Base-by-base conservation (phyloP, 2,797 vertebrate species). In the Hapalemur alaotrensis region DNA sequence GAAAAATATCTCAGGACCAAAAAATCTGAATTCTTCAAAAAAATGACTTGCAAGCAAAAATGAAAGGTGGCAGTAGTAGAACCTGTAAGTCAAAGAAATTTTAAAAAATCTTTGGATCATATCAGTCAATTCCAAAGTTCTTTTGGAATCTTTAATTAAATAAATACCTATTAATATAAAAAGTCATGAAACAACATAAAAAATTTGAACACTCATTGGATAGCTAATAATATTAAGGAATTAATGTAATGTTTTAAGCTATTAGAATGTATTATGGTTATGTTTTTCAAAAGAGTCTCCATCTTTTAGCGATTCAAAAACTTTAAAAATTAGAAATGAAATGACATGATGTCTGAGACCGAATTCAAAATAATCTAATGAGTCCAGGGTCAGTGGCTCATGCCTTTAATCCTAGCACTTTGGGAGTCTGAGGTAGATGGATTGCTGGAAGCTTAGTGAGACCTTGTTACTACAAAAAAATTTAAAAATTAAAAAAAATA, bases 191-290 rank as follows among this genome's bases (percentile, higher is more conserved):
- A 35, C 8, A 92, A 28, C 32, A 52, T 70, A 35, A 35, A 23
- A 41, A 59, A 92, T 78, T 90, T 80, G n/a, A 95, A 59, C 25
- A 73, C 65, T 90, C 41, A 85, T 89, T 92, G 91, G 52, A 75
- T 63, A 50, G 52, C 67, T 80, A 76, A 90, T 85, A 5, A 79
- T 76, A 79, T 50, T 70, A 83, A 90, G 25, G 38, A 54, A 81
- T 88, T 72, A 75, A 79, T 87, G 50, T 41, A 75, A 46, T 54
- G 4, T 87, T 38, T 95, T 92, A 80, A 70, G 4, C 22, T 59
- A 84, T 76, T 82, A 95, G 88, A 89, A 86, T 67, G 41, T 57
- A 35, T 38, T 38, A 15, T 38, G 2, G 14, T 76, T 86, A 75
- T 43, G 67, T 75, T 82, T 89, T 94, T 79, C 28, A 79, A 78